These are phyloP conservation scores for Pachliopta kotzebuea DNA, from an alignment of 2,888 invertebrate genomes.

Conservation along the genomic window DNA sequence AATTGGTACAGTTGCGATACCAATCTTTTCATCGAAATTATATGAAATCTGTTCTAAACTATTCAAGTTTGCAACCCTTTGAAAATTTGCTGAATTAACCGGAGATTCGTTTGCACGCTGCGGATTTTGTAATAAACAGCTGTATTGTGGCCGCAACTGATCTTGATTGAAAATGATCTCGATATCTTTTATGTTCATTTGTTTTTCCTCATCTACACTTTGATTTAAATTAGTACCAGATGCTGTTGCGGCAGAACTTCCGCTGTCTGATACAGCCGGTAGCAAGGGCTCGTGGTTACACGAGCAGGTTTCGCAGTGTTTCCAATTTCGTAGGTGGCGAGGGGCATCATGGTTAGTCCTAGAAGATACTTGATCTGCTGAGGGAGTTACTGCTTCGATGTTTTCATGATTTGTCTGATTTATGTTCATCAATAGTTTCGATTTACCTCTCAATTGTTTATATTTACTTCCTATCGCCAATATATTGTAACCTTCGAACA, in stretches of 20 bases:
- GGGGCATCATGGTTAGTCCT: neutral
- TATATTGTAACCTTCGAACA: slow-evolving; percentile 32
- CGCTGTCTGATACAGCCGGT: neutral
- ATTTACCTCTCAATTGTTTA: slow-evolving; percentile 32
- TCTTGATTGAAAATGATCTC: slow-evolving; percentile 34
- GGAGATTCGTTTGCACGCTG: slow-evolving; percentile 5
- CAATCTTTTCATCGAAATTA: slow-evolving; percentile 14
- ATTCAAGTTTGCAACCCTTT: slow-evolving; percentile 2
- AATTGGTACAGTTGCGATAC: slow-evolving; percentile 27
- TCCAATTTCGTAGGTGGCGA: too few relatives aligned
- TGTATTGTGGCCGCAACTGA: slow-evolving; percentile 21
- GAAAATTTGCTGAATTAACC: neutral
- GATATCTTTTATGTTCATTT: slow-evolving; percentile 32
- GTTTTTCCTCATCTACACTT: slow-evolving; percentile 20
- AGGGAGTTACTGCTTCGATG: neutral
- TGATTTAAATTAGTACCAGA: neutral
- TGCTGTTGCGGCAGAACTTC: neutral
- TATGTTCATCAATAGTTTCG: slow-evolving; percentile 24
- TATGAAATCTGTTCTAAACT: neutral
- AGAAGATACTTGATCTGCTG: neutral
- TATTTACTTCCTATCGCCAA: slow-evolving; percentile 33
- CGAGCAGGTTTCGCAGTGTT: slow-evolving; percentile 15
- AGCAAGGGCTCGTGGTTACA: slow-evolving; percentile 2
- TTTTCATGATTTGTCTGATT: neutral
- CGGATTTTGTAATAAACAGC: slow-evolving; percentile 24